Evolutionary conservation across 2,113 vertebrate genomes (phyloP).

Genomic region (Paratilapia polleni): DNA sequence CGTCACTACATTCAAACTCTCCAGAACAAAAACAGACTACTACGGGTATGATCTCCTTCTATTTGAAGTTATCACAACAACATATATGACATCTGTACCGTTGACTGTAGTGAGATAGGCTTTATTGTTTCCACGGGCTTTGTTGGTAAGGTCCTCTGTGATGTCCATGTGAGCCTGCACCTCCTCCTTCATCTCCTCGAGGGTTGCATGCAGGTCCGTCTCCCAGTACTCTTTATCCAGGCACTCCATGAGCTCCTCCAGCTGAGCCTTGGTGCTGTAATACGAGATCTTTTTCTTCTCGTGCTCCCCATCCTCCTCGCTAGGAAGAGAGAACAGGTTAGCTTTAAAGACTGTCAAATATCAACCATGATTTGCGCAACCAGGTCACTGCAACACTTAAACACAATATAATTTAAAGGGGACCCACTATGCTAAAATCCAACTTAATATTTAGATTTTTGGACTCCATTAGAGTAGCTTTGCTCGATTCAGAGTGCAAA

Average conservation of each 20-base stretch:
- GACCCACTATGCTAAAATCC: neutral
- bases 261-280: slow-evolving; percentile 93
- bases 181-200: slow-evolving; percentile 93
- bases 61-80: neutral
- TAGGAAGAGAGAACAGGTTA: slow-evolving; percentile 26
- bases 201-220: slow-evolving; percentile 88
- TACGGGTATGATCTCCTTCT: neutral
- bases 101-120: slow-evolving; percentile 92
- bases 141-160: slow-evolving; percentile 95
- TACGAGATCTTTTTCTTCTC: slow-evolving; percentile 96
- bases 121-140: slow-evolving; percentile 91
- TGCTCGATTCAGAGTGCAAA: neutral
- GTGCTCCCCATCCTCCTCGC: slow-evolving; percentile 93
- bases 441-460: neutral
- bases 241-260: slow-evolving; percentile 88
- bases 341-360: neutral
- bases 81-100: slow-evolving; percentile 75
- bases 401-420: neutral
- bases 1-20: neutral
- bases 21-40: neutral
- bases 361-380: neutral
- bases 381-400: neutral
- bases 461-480: neutral
- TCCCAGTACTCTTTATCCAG: slow-evolving; percentile 97
- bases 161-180: slow-evolving; percentile 94